A percentile compares a stretch with the other conserved stretches of the same genome.
Evolutionary conservation across 2,113 vertebrate genomes (phyloP).

Genomic region (Ariopsis seemanni): DNA sequence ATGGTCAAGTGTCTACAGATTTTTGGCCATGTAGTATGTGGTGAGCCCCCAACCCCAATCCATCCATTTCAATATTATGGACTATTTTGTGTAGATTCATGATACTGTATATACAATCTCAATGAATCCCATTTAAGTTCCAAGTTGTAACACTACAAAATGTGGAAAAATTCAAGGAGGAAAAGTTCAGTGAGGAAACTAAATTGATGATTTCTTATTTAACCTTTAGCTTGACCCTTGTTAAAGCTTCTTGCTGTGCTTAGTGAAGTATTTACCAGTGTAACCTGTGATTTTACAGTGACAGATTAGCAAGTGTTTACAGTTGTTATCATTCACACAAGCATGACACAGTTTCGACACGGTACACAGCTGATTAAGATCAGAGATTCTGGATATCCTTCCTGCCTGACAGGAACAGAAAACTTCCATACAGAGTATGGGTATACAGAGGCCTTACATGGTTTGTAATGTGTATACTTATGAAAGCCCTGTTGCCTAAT

Average conservation of each 20-base stretch:
- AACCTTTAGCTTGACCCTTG: not conserved
- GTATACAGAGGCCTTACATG: not conserved
- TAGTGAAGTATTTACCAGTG: not conserved
- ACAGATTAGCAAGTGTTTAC: not conserved
- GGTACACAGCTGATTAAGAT: conserved; percentile 30
- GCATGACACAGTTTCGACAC: not conserved
- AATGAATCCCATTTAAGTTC: not conserved
- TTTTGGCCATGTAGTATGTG: not conserved
- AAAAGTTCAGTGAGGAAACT: not conserved
- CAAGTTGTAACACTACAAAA: not conserved
- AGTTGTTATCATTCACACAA: not conserved
- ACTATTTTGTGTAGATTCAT: not conserved
- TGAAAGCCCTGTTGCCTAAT: conserved; percentile 42
- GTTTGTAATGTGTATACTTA: conserved; percentile 25
- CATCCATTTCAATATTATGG: not conserved
- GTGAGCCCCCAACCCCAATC: not conserved
- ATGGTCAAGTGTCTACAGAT: not conserved
- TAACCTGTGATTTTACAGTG: not conserved
- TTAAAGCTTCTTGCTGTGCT: not conserved
- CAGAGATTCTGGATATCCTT: conserved; percentile 24
- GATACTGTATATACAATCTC: not conserved
- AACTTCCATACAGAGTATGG: conserved; percentile 22
- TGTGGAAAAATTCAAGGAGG: not conserved
- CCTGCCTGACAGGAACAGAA: conserved; percentile 34
- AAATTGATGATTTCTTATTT: not conserved